These are phyloP conservation scores for Volucella inflata DNA, from an alignment of 2,888 invertebrate genomes.

Conservation along the genomic window DNA sequence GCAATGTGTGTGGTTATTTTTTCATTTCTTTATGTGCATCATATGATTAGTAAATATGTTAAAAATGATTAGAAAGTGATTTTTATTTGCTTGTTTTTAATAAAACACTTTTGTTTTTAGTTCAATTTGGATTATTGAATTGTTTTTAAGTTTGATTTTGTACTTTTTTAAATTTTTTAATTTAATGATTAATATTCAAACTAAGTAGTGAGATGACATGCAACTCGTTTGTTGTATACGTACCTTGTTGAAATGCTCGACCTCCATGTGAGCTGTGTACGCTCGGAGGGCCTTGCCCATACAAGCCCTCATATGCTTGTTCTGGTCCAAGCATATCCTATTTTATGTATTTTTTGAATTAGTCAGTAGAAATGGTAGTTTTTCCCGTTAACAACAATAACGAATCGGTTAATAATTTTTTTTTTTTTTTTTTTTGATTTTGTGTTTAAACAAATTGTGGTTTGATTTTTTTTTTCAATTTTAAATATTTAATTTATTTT, in stretches of 20 bases:
- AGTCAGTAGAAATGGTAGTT: constrained; percentile 66
- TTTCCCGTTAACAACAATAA: constrained; percentile 68
- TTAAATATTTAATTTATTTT: too few relatives aligned
- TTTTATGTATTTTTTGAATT: constrained; percentile 76
- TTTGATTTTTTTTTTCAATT: constrained; percentile 32
- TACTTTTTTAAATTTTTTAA: constrained; percentile 64
- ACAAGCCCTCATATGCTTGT: constrained; percentile 96
- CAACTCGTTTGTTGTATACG: constrained; percentile 80
- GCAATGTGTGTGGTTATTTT: constrained; percentile 60
- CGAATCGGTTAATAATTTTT: constrained; percentile 66
- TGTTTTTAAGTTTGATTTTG: constrained; percentile 36
- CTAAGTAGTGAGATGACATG: constrained; percentile 72
- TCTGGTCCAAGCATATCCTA: constrained; percentile 91
- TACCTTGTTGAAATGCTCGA: constrained; percentile 94
- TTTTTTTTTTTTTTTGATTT: constrained; percentile 12
- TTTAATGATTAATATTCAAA: constrained; percentile 68
- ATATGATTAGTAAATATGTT: constrained; percentile 58
- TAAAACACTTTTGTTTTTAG: constrained; percentile 22
- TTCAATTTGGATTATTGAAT: background rate
- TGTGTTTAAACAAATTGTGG: constrained; percentile 18
- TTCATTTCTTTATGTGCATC: constrained; percentile 63
- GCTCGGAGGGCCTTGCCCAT: constrained; percentile 95
- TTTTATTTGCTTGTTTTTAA: constrained; percentile 12
- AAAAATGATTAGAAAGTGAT: constrained; percentile 36
- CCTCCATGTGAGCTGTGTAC: constrained; percentile 92